Percentiles rank a stretch among this genome's conserved stretches.
Evolutionary conservation across 2,113 vertebrate species (phyloP).

Genomic region (Hucho hucho): DNA sequence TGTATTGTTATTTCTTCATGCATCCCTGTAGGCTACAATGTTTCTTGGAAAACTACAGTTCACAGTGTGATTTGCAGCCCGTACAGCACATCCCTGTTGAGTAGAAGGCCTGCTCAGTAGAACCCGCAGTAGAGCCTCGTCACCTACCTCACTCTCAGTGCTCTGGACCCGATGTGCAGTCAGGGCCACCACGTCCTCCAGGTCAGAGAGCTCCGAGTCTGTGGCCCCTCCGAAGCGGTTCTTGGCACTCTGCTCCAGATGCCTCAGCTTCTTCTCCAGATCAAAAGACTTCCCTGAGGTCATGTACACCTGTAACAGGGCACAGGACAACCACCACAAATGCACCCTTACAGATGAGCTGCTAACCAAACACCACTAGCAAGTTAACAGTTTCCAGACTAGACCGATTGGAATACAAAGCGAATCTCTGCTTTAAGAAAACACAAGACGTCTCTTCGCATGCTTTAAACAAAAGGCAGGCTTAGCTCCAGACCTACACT

Average conservation of each 20-base stretch:
- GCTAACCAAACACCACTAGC: not conserved
- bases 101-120: no score
- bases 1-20: no score
- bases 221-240: conserved; percentile 67
- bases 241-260: conserved; percentile 63
- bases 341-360: not conserved
- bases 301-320: conserved; percentile 76
- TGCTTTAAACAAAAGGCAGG: conserved; percentile 24
- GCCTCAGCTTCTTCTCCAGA: conserved; percentile 61
- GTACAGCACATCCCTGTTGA: no score
- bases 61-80: no score
- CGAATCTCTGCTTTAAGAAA: conserved; percentile 19
- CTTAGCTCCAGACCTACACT: not conserved
- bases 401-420: conserved; percentile 34
- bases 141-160: conserved; percentile 76
- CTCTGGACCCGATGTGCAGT: conserved; percentile 78
- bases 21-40: no score
- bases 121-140: no score
- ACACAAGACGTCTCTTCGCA: conserved; percentile 24
- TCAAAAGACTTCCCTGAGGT: conserved; percentile 66
- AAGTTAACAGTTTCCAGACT: conserved; percentile 15
- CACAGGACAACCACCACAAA: conserved; percentile 10
- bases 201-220: conserved; percentile 83
- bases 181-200: conserved; percentile 85
- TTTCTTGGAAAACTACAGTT: no score